These are phyloP conservation scores for Allophyes oxyacanthae DNA, from an alignment of 2,888 invertebrate species.

Conservation along the genomic window DNA sequence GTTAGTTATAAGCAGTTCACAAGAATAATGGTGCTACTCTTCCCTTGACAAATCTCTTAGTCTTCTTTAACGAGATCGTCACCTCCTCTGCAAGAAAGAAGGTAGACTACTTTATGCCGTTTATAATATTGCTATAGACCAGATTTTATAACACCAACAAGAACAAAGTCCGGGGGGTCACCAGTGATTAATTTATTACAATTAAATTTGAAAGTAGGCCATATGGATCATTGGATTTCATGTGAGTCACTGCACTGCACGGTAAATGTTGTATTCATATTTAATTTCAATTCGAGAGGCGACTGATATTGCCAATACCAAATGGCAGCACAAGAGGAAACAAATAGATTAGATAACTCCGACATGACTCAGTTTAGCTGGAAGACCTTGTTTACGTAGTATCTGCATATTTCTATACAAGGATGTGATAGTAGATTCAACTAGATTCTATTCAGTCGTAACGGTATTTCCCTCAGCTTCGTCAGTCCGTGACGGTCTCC, in stretches of 20 bases:
- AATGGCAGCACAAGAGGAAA: conserved; percentile 66
- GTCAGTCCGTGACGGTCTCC: conserved; percentile 19
- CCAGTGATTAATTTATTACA: conserved; percentile 18
- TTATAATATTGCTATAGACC: too few relatives aligned
- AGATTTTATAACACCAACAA: too few relatives aligned
- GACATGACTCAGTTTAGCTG: conserved; percentile 66
- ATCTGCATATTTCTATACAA: conserved; percentile 49
- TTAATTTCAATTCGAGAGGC: conserved; percentile 26
- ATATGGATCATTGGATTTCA: conserved; percentile 15
- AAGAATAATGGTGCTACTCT: too few relatives aligned
- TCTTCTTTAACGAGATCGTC: too few relatives aligned
- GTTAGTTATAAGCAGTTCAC: too few relatives aligned
- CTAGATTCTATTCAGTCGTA: conserved; percentile 22
- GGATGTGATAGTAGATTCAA: conserved; percentile 21
- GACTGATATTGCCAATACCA: conserved; percentile 51
- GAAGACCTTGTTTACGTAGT: conserved; percentile 61
- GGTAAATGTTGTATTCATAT: conserved; percentile 22
- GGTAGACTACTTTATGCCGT: too few relatives aligned
- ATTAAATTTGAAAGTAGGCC: conserved; percentile 28
- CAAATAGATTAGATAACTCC: conserved; percentile 69
- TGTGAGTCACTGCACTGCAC: conserved; percentile 25
- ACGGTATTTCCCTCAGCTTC: conserved; percentile 22
- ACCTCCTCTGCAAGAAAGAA: too few relatives aligned
- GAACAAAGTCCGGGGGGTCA: background rate
- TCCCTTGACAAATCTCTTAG: too few relatives aligned